Conservation (phyloP, 2,113 vertebrate species). For the Myrmophylax atrothorax region DNA sequence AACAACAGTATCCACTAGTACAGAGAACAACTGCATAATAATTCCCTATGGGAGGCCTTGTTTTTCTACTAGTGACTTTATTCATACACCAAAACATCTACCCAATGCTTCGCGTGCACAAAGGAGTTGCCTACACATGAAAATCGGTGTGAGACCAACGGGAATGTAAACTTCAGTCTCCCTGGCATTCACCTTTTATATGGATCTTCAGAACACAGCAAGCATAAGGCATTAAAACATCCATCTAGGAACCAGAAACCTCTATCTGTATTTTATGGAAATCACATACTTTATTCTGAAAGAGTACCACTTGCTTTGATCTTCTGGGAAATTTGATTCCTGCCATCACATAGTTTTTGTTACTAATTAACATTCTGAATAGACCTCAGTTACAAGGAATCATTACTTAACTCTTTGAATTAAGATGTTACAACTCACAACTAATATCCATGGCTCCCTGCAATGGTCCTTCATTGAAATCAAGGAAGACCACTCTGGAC, state of each 20-base stretch:
- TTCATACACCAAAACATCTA: background rate
- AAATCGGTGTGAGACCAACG: background rate
- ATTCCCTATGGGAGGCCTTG: background rate
- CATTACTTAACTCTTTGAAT: slow-evolving; percentile 34
- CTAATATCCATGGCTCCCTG: slow-evolving; percentile 22
- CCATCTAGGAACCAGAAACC: background rate
- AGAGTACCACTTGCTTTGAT: background rate
- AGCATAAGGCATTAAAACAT: background rate
- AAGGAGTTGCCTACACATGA: background rate
- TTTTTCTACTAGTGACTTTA: background rate
- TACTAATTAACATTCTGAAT: slow-evolving; percentile 7
- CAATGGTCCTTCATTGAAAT: slow-evolving; percentile 36
- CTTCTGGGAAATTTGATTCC: background rate
- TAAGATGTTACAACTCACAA: slow-evolving; percentile 52
- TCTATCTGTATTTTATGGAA: background rate
- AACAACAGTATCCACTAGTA: background rate
- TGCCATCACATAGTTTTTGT: background rate
- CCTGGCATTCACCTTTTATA: background rate
- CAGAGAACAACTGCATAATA: background rate
- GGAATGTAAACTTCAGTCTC: background rate
- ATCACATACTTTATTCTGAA: background rate
- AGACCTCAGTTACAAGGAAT: background rate
- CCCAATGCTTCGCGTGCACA: background rate
- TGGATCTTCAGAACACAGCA: background rate
- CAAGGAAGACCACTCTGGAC: slow-evolving; percentile 22